Evolutionary conservation across 1,140 invertebrate genomes (phyloP).

Genomic region (Ephestia elutella): DNA sequence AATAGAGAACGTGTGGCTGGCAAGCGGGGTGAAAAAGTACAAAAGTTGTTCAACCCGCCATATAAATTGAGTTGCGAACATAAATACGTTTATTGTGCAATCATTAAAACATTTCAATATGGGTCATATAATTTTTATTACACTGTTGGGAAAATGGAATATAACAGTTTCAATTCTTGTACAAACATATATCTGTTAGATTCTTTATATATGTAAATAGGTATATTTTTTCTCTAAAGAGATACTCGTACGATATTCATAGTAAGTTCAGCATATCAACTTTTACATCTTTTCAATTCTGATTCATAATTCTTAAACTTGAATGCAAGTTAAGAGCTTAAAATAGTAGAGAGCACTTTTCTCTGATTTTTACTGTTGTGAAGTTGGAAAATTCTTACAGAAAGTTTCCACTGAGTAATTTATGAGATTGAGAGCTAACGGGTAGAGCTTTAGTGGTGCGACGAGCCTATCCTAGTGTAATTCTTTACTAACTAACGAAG

Average conservation of each 20-base stretch:
- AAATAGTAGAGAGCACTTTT: conserved; percentile 50
- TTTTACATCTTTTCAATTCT: conserved; percentile 51
- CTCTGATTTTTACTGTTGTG: conserved; percentile 22
- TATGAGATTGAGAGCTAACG: conserved; percentile 10
- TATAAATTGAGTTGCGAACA: conserved; percentile 27
- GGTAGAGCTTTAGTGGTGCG: background rate
- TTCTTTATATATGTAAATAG: too few relatives aligned
- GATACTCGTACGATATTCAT: too few relatives aligned
- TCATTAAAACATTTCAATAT: conserved; percentile 5
- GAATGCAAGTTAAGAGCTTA: conserved; percentile 59
- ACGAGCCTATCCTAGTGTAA: too few relatives aligned
- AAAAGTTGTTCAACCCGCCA: conserved; percentile 42
- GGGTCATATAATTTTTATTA: too few relatives aligned
- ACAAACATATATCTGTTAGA: too few relatives aligned
- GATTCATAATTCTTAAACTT: conserved; percentile 57
- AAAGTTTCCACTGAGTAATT: conserved; percentile 19
- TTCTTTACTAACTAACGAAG: too few relatives aligned
- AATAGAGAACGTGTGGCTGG: conserved; percentile 63
- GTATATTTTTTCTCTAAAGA: too few relatives aligned
- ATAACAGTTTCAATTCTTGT: too few relatives aligned
- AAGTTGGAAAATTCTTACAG: conserved; percentile 20
- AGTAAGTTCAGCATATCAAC: conserved; percentile 16
- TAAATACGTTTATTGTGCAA: conserved; percentile 24
- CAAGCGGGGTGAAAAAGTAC: conserved; percentile 61
- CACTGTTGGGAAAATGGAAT: too few relatives aligned